Evolutionary conservation across 2,113 vertebrate genomes (phyloP).

Genomic region (Nestor notabilis): DNA sequence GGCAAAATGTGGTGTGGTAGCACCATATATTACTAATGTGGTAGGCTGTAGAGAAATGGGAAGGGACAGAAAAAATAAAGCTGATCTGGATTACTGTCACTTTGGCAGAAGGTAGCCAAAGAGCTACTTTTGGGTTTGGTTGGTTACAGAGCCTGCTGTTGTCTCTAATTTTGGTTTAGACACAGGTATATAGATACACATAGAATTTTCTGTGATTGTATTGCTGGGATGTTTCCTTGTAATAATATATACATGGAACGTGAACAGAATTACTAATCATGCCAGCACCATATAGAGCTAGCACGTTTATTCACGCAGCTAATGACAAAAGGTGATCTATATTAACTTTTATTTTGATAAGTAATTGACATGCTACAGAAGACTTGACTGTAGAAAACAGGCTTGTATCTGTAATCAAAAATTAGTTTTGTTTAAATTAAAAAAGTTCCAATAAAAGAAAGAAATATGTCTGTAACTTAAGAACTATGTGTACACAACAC

Average conservation of each 20-base stretch:
- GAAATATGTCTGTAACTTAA: background rate
- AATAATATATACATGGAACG: background rate
- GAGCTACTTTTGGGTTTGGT: background rate
- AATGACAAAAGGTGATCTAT: background rate
- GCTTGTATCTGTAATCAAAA: background rate
- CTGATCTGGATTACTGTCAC: background rate
- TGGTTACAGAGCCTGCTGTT: background rate
- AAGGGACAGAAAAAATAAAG: background rate
- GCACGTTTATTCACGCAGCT: background rate
- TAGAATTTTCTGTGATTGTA: background rate
- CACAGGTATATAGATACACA: fast-evolving
- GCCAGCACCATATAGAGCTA: background rate
- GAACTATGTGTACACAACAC: background rate
- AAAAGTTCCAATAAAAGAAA: background rate
- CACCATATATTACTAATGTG: background rate
- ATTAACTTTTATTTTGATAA: background rate
- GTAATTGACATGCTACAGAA: background rate
- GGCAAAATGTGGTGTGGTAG: background rate
- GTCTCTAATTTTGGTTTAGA: background rate
- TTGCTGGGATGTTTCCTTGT: background rate
- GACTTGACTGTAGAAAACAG: background rate
- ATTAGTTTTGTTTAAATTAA: background rate
- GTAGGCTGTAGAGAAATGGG: background rate
- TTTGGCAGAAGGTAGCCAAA: background rate
- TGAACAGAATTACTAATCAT: background rate